Evolutionary conservation across 2,113 vertebrate genomes (phyloP).

Genomic region (Eubucco bourcierii): DNA sequence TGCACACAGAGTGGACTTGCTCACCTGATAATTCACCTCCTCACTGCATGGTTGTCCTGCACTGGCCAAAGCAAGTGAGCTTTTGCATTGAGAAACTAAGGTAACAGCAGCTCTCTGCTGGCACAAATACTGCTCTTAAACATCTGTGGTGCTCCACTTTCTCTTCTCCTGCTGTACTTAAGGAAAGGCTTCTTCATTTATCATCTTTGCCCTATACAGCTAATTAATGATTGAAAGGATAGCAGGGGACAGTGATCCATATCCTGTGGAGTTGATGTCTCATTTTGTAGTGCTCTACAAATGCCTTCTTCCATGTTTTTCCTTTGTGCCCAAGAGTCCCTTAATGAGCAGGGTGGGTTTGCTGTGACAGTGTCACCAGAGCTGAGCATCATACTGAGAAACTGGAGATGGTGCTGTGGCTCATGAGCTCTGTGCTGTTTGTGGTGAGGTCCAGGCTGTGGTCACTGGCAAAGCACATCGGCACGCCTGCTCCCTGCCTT

Average conservation of each 20-base stretch:
- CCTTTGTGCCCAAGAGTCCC: neutral
- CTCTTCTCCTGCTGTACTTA: neutral
- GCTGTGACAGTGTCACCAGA: neutral
- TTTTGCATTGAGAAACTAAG: neutral
- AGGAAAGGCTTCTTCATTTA: neutral
- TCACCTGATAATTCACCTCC: neutral
- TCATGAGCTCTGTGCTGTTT: accelerated
- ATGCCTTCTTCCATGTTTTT: neutral
- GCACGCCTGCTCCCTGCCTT: accelerated
- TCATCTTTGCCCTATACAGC: neutral
- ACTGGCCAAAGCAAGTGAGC: neutral
- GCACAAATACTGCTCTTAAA: neutral
- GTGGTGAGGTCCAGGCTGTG: neutral
- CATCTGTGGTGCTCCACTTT: accelerated
- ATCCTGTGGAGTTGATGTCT: neutral
- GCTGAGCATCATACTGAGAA: neutral
- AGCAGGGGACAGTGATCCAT: accelerated
- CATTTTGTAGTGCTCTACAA: neutral
- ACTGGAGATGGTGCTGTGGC: neutral
- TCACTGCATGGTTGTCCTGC: accelerated
- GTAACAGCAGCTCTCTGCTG: neutral
- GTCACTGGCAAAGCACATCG: accelerated
- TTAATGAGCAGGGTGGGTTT: neutral
- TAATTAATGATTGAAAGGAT: neutral
- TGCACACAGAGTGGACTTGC: accelerated